These are phyloP conservation scores for Arge pagana DNA, from an alignment of 2,888 invertebrate genomes.

Conservation along the genomic window DNA sequence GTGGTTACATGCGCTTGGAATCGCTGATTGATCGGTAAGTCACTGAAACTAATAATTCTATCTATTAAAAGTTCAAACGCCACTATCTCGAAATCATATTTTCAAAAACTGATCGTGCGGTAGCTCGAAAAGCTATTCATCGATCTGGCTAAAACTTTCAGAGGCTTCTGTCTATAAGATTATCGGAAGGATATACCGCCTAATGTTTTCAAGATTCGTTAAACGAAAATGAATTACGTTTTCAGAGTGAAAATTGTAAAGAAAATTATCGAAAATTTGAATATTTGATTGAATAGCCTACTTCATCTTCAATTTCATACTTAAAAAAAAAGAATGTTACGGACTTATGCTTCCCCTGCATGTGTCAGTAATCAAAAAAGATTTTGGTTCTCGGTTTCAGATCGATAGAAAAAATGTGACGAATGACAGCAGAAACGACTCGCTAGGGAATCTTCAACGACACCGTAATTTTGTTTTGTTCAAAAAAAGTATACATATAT, in stretches of 20 bases:
- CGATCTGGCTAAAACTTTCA: constrained; percentile 1
- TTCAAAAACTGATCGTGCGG: constrained; percentile 4
- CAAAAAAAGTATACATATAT: neutral
- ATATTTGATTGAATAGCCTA: neutral
- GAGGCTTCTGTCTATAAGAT: constrained; percentile 1
- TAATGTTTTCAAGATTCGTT: neutral
- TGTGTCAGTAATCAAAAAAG: neutral
- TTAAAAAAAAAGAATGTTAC: neutral
- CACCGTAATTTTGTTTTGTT: neutral
- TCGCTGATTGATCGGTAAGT: constrained; percentile 21
- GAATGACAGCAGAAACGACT: neutral
- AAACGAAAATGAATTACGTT: neutral
- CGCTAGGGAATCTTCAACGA: neutral
- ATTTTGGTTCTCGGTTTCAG: too few relatives aligned
- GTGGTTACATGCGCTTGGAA: constrained; percentile 20
- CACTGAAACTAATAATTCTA: constrained; percentile 7
- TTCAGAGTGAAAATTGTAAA: neutral
- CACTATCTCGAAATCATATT: too few relatives aligned
- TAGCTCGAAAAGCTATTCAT: constrained; percentile 1
- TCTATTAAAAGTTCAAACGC: constrained; percentile 17
- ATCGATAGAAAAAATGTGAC: neutral
- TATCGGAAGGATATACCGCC: constrained; percentile 13
- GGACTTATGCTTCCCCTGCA: neutral
- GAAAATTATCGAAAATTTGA: constrained; percentile 1
- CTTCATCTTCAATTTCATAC: neutral